Percentiles rank a stretch among this genome's conserved stretches.
Evolutionary conservation across 1,140 invertebrate species (phyloP).

Genomic region (Polypedilum pembai): DNA sequence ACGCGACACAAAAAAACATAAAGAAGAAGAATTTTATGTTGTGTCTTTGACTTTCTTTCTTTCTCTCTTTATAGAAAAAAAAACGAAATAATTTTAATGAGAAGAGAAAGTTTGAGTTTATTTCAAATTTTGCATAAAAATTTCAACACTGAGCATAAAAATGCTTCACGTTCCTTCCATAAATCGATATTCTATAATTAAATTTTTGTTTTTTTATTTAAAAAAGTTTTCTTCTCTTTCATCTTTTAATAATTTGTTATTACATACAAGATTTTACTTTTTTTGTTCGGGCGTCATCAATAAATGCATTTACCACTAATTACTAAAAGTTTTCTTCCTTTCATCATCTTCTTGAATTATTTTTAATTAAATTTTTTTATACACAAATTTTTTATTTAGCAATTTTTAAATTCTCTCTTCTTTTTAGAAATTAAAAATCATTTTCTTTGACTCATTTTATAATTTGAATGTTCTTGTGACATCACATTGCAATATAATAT

Average conservation of each 20-base stretch:
- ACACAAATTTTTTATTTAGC: slow-evolving; percentile 4
- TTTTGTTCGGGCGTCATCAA: slow-evolving; percentile 6
- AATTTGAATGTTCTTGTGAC: too few species aligned
- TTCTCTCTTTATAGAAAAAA: not conserved
- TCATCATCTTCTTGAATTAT: too few species aligned
- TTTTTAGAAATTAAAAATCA: not conserved
- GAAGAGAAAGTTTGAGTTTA: too few species aligned
- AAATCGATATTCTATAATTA: slow-evolving; percentile 19
- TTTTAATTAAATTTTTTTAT: slow-evolving; percentile 20
- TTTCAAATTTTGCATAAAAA: not conserved
- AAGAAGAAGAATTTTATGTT: not conserved
- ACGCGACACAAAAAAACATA: not conserved
- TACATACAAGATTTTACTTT: not conserved
- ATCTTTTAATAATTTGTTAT: not conserved
- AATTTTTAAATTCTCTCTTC: not conserved
- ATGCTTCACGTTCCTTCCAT: not conserved
- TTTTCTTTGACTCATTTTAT: too few species aligned
- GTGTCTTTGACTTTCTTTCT: not conserved
- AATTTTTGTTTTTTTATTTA: not conserved
- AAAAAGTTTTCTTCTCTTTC: not conserved
- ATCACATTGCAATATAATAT: too few species aligned
- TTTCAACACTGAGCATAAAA: not conserved
- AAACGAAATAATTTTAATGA: not conserved
- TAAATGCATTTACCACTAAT: slow-evolving; percentile 27
- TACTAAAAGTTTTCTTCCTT: slow-evolving; percentile 21